These are phyloP conservation scores for Ctenochaetus hawaiiensis DNA, from an alignment of 2,797 vertebrate species.

Conservation along the genomic window DNA sequence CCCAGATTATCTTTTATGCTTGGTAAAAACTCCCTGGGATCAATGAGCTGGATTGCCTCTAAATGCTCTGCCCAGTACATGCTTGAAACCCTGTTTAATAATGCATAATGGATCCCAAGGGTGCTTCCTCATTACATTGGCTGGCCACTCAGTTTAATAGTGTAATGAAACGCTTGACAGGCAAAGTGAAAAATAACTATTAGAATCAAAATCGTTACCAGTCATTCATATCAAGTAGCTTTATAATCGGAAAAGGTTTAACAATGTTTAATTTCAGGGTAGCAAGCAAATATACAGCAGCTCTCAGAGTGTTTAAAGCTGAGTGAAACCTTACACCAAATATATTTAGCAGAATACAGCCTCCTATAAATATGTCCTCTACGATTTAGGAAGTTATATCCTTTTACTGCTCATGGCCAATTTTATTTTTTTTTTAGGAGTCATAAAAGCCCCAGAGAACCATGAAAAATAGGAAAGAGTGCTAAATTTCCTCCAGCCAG, in stretches of 20 bases:
- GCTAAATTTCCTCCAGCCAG: slow-evolving; percentile 19
- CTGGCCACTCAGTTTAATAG: slow-evolving; percentile 47
- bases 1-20: not conserved
- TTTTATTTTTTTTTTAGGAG: slow-evolving; percentile 26
- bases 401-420: slow-evolving; percentile 24
- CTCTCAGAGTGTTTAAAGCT: slow-evolving; percentile 17
- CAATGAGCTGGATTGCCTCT: slow-evolving; percentile 20
- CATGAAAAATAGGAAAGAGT: slow-evolving; percentile 17
- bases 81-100: slow-evolving; percentile 52
- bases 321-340: slow-evolving; percentile 20
- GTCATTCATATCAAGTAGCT: slow-evolving; percentile 10
- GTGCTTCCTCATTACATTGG: slow-evolving; percentile 41
- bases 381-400: slow-evolving; percentile 26
- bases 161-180: slow-evolving; percentile 48
- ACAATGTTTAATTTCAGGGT: slow-evolving; percentile 13
- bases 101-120: slow-evolving; percentile 48
- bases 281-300: slow-evolving; percentile 24
- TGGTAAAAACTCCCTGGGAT: slow-evolving; percentile 13
- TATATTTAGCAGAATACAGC: slow-evolving; percentile 26
- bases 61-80: slow-evolving; percentile 25
- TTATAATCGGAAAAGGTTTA: slow-evolving; percentile 22
- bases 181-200: slow-evolving; percentile 40
- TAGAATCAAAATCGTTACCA: slow-evolving; percentile 25
- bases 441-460: slow-evolving; percentile 27
- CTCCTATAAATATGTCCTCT: slow-evolving; percentile 31